phyloP scores from a whole-genome alignment of 2,797 vertebrate genomes.

The Channa striata region DNA sequence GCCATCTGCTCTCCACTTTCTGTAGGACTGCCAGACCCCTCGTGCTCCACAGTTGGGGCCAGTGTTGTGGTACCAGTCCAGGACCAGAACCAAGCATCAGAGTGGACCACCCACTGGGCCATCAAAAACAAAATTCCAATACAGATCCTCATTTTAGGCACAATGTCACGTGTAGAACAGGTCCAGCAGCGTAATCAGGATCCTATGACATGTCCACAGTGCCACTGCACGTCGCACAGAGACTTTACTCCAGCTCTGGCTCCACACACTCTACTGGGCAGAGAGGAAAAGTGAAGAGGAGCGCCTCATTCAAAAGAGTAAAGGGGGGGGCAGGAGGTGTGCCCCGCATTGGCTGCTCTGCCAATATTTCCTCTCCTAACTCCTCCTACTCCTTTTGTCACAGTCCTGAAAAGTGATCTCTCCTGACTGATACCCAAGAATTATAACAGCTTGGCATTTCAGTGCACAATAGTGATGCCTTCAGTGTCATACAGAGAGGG shows the following conservation, averaged over 20 bases:
- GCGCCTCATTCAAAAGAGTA: slow-evolving; percentile 77
- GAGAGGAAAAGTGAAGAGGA: slow-evolving; percentile 80
- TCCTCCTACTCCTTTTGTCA: slow-evolving; percentile 81
- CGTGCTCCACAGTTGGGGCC: slow-evolving; percentile 61
- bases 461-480: slow-evolving; percentile 67
- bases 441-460: slow-evolving; percentile 68
- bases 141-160: slow-evolving; percentile 70
- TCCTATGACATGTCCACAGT: slow-evolving; percentile 79
- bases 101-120: slow-evolving; percentile 58
- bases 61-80: slow-evolving; percentile 60
- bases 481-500: slow-evolving; percentile 63
- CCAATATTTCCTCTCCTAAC: slow-evolving; percentile 73
- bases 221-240: slow-evolving; percentile 61
- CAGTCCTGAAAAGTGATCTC: slow-evolving; percentile 79
- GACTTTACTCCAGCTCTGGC: slow-evolving; percentile 67
- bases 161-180: slow-evolving; percentile 58
- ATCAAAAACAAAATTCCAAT: slow-evolving; percentile 70
- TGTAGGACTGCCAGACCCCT: slow-evolving; percentile 66
- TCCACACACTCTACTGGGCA: slow-evolving; percentile 69
- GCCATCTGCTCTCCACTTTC: slow-evolving; percentile 65
- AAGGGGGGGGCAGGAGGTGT: slow-evolving; percentile 64
- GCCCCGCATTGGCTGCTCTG: slow-evolving; percentile 72
- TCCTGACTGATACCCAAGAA: slow-evolving; percentile 78
- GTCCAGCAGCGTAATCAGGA: slow-evolving; percentile 62
- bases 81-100: slow-evolving; percentile 82